phyloP scores from a whole-genome alignment of 2,888 invertebrate genomes.

The Suillia variegata region DNA sequence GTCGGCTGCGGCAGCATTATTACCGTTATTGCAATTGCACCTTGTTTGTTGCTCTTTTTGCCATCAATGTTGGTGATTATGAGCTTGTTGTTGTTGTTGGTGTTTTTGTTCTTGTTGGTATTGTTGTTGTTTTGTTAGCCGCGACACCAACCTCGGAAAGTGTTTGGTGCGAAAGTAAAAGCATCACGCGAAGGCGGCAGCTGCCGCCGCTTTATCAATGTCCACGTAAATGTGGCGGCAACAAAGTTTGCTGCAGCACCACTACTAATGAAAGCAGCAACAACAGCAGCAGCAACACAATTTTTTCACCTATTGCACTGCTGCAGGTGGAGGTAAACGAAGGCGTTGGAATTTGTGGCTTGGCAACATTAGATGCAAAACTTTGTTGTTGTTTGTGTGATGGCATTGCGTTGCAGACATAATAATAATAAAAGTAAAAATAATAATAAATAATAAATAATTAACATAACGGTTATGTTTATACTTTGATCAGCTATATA shows the following conservation, averaged over 20 bases:
- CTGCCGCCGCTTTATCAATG: not conserved
- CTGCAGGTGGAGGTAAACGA: too few relatives aligned
- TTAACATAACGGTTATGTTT: too few relatives aligned
- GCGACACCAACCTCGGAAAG: too few relatives aligned
- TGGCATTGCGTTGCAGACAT: too few relatives aligned
- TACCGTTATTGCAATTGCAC: not conserved
- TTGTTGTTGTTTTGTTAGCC: conserved; percentile 30
- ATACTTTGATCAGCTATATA: too few relatives aligned
- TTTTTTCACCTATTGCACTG: too few relatives aligned
- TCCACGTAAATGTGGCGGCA: not conserved
- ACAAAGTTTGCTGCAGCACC: not conserved
- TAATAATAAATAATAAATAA: too few relatives aligned
- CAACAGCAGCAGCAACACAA: not conserved
- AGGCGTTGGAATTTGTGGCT: too few relatives aligned
- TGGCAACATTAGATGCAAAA: too few relatives aligned
- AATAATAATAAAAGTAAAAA: too few relatives aligned
- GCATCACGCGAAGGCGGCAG: not conserved
- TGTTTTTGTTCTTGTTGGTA: conserved; percentile 16
- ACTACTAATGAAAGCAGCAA: not conserved
- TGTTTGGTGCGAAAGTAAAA: conserved; percentile 34
- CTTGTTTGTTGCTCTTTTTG: not conserved
- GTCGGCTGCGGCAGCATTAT: not conserved
- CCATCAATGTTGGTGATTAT: not conserved
- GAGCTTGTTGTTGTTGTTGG: conserved; percentile 12
- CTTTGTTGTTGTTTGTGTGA: too few relatives aligned